Evolutionary conservation across 2,888 invertebrate species (phyloP).

Genomic region (Caenorhabditis virilis): DNA sequence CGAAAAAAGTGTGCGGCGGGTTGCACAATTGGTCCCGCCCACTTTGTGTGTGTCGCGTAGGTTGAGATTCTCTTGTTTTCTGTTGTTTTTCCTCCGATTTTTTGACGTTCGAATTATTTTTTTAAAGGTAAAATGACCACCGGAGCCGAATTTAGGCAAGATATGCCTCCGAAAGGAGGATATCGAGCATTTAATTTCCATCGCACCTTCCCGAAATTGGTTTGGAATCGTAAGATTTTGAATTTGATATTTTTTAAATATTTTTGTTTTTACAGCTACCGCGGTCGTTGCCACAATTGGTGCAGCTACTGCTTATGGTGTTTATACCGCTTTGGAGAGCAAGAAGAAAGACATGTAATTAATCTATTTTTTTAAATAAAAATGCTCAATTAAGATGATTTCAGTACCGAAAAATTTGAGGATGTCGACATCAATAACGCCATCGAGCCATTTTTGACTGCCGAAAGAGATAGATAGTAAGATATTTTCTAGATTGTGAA

Average conservation of each 20-base stretch:
- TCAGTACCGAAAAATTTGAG: slow-evolving; percentile 64
- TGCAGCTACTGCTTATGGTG: slow-evolving; percentile 51
- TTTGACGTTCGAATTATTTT: neutral
- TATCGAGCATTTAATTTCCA: slow-evolving; percentile 77
- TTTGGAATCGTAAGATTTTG: slow-evolving; percentile 62
- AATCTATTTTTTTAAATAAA: neutral
- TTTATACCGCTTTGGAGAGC: slow-evolving; percentile 42
- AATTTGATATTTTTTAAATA: neutral
- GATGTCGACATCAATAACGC: slow-evolving; percentile 65
- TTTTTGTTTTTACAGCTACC: slow-evolving; percentile 56
- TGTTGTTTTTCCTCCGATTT: neutral
- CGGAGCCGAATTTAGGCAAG: slow-evolving; percentile 74
- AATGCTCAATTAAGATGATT: slow-evolving; percentile 5
- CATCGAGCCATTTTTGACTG: slow-evolving; percentile 65
- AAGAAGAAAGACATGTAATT: slow-evolving; percentile 39
- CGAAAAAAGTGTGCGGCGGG: neutral
- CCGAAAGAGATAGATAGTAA: slow-evolving; percentile 66
- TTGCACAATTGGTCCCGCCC: slow-evolving; percentile 14
- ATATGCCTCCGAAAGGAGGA: slow-evolving; percentile 90
- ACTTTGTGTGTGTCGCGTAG: neutral
- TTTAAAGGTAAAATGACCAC: slow-evolving; percentile 37
- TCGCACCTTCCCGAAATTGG: slow-evolving; percentile 67
- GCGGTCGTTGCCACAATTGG: slow-evolving; percentile 47
- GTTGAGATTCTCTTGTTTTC: slow-evolving; percentile 1
- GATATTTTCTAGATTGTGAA: slow-evolving; percentile 7